Conservation (phyloP, 1,140 invertebrate species). For the Carcinoscorpius rotundicauda region DNA sequence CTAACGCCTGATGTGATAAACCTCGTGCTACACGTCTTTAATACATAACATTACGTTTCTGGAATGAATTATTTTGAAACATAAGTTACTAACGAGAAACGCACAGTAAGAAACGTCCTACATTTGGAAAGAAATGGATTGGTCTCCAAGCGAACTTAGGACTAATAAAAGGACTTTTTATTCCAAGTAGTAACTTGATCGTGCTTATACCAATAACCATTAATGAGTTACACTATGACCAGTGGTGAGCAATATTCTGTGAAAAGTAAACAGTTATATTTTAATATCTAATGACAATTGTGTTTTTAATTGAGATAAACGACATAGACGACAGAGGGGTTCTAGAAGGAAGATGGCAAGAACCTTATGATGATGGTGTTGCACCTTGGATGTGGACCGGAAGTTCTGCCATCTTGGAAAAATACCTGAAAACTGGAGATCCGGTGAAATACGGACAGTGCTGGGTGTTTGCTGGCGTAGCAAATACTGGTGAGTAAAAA, state of each 20-base stretch:
- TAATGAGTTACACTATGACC: no score
- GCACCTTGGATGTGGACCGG: conserved; percentile 75
- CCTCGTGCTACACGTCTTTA: no score
- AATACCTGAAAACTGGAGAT: conserved; percentile 58
- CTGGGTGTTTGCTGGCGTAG: conserved; percentile 83
- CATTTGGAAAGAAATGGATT: no score
- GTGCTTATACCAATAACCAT: no score
- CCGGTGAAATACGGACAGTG: conserved; percentile 87
- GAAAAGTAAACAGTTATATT: no score
- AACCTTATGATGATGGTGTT: conserved; percentile 48
- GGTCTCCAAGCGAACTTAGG: no score
- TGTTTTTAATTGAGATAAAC: conserved; percentile 45
- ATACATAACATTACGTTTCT: no score
- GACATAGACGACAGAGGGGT: conserved; percentile 73
- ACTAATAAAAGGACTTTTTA: neutral
- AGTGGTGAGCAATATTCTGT: neutral
- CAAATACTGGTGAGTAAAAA: conserved; percentile 45
- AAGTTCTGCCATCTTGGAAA: conserved; percentile 67
- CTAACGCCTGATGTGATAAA: no score
- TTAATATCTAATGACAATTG: neutral
- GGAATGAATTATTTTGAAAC: no score
- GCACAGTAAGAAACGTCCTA: no score
- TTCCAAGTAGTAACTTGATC: no score
- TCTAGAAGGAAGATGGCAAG: conserved; percentile 73
- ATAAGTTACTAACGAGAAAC: no score